Evolutionary conservation across 2,113 vertebrate genomes (phyloP), one percentile per base, ranked within the genome.

Genomic region (Pollachius pollachius): DNA sequence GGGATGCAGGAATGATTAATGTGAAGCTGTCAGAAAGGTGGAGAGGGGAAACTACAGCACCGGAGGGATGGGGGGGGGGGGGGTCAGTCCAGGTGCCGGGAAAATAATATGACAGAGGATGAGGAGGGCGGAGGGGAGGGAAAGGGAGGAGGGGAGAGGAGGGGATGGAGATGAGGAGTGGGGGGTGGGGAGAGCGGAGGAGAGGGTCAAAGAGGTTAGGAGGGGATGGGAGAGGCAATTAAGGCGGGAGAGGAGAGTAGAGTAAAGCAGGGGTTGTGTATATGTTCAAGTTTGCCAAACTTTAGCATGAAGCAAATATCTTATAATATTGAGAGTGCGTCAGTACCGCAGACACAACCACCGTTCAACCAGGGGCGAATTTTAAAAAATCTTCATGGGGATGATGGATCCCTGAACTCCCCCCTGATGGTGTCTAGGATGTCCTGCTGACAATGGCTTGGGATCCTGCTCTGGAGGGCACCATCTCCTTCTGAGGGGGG

Each of bases 1-100:
- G 70, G 82, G 78, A 83, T 83, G 78, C 75, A 70, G 74, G 73
- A 79, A 89, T 92, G 88, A 90, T 92, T 90, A 89, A 92, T 92
- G 88, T 77, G 82, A 79, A 75, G 76, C 85, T 90, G 86, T 89
- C 87, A 87, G 62, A 84, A 70, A 80, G 84, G 85, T 88, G 88
- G 80, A 86, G 82, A 86, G 82, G 82, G 82, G 86, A 88, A 88
- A 85, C 78, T 85, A 82, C 81, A 73, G 81, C 70, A 54, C 83
- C 83, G 80, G 81, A 78, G 75, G 80, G 73, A 81, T 70, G 58
- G 83, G 84, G 80, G 81, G 77, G 75, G 73, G 79, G 79, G 79
- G 80, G 80, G 82, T 84, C 78, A 61, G 83, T 79, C 82, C 85
- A 88, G 81, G 86, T 85, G 82, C 76, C 72, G 65, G 80, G 73